phyloP scores from a whole-genome alignment of 30 jellyfish, hydroid and myxozoan genomes.

The Aurelia sp. region DNA sequence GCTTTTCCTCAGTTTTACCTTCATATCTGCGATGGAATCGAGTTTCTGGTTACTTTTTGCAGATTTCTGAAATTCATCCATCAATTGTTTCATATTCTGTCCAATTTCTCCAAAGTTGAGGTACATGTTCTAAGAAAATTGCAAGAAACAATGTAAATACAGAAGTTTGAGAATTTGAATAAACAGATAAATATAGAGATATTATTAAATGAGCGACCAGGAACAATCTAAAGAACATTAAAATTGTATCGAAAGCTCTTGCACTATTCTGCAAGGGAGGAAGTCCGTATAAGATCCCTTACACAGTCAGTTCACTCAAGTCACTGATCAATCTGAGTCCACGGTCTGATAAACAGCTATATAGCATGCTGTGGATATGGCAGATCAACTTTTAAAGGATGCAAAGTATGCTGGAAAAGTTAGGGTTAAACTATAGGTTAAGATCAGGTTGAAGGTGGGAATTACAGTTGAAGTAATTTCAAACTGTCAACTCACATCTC shows the following conservation, averaged over 20 bases:
- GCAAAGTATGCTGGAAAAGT: too few species aligned
- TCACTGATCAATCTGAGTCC: background rate
- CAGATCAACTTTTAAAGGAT: too few species aligned
- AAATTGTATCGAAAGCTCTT: too few species aligned
- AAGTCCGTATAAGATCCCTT: too few species aligned
- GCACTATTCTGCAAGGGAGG: too few species aligned
- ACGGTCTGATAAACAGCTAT: background rate
- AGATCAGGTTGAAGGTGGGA: background rate
- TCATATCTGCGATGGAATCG: slow-evolving; percentile 97
- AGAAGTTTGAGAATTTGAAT: too few species aligned
- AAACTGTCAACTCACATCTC: slow-evolving; percentile 64
- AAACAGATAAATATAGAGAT: too few species aligned
- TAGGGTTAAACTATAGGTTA: background rate
- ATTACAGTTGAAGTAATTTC: background rate
- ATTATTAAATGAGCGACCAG: too few species aligned
- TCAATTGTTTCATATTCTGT: slow-evolving; percentile 86
- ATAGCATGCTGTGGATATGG: too few species aligned
- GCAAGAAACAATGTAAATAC: too few species aligned
- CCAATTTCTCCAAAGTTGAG: slow-evolving; percentile 94
- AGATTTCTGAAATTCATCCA: slow-evolving; percentile 93
- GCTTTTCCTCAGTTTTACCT: slow-evolving; percentile 50
- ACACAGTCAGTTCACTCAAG: background rate
- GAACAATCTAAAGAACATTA: too few species aligned
- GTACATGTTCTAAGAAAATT: slow-evolving; percentile 77
- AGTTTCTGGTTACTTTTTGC: slow-evolving; percentile 95